Evolutionary conservation across 2,113 vertebrate genomes (phyloP).

Genomic region (Oceanites oceanicus): DNA sequence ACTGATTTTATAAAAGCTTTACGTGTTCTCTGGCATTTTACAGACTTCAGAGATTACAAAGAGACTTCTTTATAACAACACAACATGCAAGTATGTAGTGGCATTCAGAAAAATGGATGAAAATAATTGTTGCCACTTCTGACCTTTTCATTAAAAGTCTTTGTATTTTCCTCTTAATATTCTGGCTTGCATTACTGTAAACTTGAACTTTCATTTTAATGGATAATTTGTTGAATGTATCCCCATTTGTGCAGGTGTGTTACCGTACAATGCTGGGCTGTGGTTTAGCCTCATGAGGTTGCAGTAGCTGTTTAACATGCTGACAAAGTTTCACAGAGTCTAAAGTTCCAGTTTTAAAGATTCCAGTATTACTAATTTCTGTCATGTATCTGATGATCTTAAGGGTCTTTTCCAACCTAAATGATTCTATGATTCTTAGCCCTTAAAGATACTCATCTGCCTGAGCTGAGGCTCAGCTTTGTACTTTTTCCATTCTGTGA

Average conservation of each 20-base stretch:
- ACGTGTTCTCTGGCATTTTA: background rate
- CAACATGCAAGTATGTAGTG: background rate
- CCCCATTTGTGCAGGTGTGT: background rate
- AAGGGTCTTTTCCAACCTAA: background rate
- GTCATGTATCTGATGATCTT: fast-evolving
- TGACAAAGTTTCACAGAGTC: background rate
- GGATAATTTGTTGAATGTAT: background rate
- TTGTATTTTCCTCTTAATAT: background rate
- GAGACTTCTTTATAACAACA: background rate
- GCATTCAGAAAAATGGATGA: background rate
- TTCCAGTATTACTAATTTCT: background rate
- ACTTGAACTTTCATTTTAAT: background rate
- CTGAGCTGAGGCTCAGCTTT: background rate
- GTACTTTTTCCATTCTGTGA: background rate
- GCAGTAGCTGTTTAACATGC: background rate
- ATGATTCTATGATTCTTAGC: background rate
- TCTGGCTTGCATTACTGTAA: background rate
- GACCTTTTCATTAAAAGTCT: background rate
- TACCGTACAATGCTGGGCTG: background rate
- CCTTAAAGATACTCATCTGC: background rate
- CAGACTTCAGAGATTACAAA: background rate
- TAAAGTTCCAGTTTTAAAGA: background rate
- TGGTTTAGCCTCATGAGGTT: background rate
- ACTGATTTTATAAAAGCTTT: background rate
- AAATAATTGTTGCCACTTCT: background rate